Evolutionary conservation across 2,888 invertebrate genomes (phyloP), one percentile per base, ranked within the genome.

Genomic region (Drosophila hamatofila): DNA sequence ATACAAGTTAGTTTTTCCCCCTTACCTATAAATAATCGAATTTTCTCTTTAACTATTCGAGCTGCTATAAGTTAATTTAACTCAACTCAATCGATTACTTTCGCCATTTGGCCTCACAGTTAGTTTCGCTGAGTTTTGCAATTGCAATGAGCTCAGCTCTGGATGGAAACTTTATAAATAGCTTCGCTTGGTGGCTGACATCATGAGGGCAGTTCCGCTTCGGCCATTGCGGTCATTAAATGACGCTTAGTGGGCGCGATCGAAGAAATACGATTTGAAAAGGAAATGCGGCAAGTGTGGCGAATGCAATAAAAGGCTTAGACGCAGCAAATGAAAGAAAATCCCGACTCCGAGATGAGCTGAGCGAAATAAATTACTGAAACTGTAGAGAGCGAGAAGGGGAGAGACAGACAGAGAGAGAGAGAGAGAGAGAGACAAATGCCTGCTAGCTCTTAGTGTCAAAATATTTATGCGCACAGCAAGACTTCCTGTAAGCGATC

Each of bases 401-500:
- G 9, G 30, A 30, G 30, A 30, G 11, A 2, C n/a, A n/a, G n/a
- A 27, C 27, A 5, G 16, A 23, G 7, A 23, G 6, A 12, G 16
- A 6, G 46, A 9, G 44, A 2, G 21, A 33, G 33, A 57, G 42
- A 23, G 18, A 23, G 25, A 44, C 35, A 52, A 48, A 23, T 44
- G 39, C 54, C 52, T 18, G 35, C 48, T 37, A 49, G 49, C 44
- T 33, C 83, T 85, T 88, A 88, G 87, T 87, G 89, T 87, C 86
- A 88, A 84, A 87, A 87, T 88, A 88, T 88, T 86, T 87, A 81
- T 83, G 79, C 79, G 68, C 81, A 72, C 85, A 85, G 82, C 81
- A 72, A 86, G 86, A 88, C 86, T 88, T 86, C 86, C 86, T 86
- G 82, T 60, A 74, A 70, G 52, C 64, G 55, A 72, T 63, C 66